These are phyloP conservation scores for Leucania comma DNA, from an alignment of 2,888 invertebrate species.

Conservation along the genomic window DNA sequence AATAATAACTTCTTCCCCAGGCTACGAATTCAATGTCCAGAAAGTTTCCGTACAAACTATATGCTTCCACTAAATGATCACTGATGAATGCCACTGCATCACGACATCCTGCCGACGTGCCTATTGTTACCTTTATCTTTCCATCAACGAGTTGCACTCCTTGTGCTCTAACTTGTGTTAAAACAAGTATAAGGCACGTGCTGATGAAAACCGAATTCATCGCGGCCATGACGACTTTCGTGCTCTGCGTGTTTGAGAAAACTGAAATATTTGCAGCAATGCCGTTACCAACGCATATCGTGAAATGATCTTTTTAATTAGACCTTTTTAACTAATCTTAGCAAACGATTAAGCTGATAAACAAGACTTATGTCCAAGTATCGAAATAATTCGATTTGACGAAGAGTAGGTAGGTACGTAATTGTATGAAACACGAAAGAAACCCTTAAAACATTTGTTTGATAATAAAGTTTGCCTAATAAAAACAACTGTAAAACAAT, in stretches of 20 bases:
- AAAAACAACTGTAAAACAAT: conserved; percentile 80
- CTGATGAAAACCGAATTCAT: conserved; percentile 49
- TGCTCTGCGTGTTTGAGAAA: conserved; percentile 24
- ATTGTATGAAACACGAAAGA: conserved; percentile 19
- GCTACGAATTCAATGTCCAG: conserved; percentile 84
- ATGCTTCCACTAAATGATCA: conserved; percentile 73
- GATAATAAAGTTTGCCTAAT: conserved; percentile 65
- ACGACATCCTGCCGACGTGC: conserved; percentile 81
- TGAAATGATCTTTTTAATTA: conserved; percentile 40
- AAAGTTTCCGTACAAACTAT: conserved; percentile 75
- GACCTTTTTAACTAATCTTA: conserved; percentile 23
- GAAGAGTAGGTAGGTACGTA: not conserved
- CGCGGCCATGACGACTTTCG: conserved; percentile 66
- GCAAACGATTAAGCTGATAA: conserved; percentile 35
- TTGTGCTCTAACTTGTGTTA: conserved; percentile 49
- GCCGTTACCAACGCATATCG: conserved; percentile 43
- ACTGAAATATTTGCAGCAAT: conserved; percentile 56
- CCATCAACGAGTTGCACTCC: conserved; percentile 76
- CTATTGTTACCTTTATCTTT: conserved; percentile 79
- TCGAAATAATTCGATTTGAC: conserved; percentile 27
- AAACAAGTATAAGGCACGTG: conserved; percentile 55
- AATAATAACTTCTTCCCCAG: conserved; percentile 82
- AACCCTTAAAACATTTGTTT: conserved; percentile 42
- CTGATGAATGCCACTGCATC: conserved; percentile 79
- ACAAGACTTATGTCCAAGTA: conserved; percentile 11